Evolutionary conservation across 2,888 invertebrate genomes (phyloP).

Genomic region (Graphium colonna): DNA sequence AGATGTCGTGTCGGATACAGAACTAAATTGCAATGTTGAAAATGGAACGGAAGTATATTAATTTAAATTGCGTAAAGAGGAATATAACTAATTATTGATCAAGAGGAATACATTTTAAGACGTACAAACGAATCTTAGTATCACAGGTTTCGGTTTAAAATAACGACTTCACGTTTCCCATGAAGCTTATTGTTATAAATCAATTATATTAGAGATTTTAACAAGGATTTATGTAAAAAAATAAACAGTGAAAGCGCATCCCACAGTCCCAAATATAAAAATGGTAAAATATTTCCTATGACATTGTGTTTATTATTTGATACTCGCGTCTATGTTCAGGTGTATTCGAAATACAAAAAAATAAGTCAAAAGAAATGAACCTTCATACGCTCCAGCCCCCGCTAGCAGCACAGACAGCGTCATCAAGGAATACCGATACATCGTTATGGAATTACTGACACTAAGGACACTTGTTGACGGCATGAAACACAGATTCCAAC

Average conservation of each 20-base stretch:
- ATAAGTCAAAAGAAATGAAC: constrained; percentile 39
- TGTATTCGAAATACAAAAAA: constrained; percentile 36
- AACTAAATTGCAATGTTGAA: constrained; percentile 3
- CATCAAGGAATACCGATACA: constrained; percentile 43
- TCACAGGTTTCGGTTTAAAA: too few species aligned
- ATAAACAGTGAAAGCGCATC: too few species aligned
- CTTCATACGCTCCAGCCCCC: constrained; percentile 47
- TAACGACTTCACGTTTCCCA: too few species aligned
- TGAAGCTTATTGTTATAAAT: too few species aligned
- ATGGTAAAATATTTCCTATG: too few species aligned
- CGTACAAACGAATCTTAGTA: too few species aligned
- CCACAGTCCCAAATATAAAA: too few species aligned
- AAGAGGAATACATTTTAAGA: too few species aligned
- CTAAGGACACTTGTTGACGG: constrained; percentile 15
- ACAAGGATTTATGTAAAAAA: too few species aligned
- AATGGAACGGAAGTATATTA: neutral
- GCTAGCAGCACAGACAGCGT: constrained; percentile 40
- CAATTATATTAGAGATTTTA: too few species aligned
- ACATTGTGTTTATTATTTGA: neutral
- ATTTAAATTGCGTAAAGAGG: too few species aligned
- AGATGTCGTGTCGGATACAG: neutral
- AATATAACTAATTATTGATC: too few species aligned
- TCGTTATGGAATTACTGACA: constrained; percentile 27
- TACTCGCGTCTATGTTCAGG: constrained; percentile 32
- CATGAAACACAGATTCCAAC: constrained; percentile 9